Percentiles rank a stretch among this genome's conserved stretches.
phyloP scores from a whole-genome alignment of 2,797 vertebrate species.

The Bradypodion ventrale region DNA sequence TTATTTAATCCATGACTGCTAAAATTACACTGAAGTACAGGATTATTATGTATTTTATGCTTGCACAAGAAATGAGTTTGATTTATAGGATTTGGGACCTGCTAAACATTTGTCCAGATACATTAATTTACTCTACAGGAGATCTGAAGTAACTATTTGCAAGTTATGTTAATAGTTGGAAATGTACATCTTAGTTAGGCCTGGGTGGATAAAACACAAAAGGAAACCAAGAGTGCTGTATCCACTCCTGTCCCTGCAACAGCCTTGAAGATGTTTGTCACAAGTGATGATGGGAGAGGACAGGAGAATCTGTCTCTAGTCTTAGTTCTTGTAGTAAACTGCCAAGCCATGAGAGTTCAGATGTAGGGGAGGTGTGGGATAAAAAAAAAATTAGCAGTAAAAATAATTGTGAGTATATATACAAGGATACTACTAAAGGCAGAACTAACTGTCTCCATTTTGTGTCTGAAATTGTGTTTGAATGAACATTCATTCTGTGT shows the following conservation, averaged over 20 bases:
- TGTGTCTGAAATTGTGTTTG: too few relatives aligned
- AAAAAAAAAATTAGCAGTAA: too few relatives aligned
- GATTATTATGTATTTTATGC: too few relatives aligned
- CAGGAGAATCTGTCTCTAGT: slow-evolving; percentile 14
- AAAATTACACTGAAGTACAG: neutral
- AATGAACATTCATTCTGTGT: neutral
- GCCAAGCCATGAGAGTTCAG: neutral
- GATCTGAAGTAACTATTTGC: neutral
- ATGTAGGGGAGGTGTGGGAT: neutral
- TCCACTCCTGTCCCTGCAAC: neutral
- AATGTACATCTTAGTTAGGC: neutral
- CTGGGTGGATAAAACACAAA: neutral
- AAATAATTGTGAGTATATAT: too few relatives aligned
- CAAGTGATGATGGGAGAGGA: neutral
- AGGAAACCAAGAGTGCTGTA: neutral
- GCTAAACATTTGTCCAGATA: neutral
- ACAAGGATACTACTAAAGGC: neutral
- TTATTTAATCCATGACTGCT: neutral
- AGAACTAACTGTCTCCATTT: too few relatives aligned
- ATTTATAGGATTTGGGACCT: neutral
- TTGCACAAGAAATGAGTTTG: too few relatives aligned
- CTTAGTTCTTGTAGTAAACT: neutral
- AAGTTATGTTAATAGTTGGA: neutral
- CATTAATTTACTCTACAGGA: neutral
- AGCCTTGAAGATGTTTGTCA: slow-evolving; percentile 9